phyloP scores from a whole-genome alignment of 2,113 vertebrate species.

The Ovibos moschatus region DNA sequence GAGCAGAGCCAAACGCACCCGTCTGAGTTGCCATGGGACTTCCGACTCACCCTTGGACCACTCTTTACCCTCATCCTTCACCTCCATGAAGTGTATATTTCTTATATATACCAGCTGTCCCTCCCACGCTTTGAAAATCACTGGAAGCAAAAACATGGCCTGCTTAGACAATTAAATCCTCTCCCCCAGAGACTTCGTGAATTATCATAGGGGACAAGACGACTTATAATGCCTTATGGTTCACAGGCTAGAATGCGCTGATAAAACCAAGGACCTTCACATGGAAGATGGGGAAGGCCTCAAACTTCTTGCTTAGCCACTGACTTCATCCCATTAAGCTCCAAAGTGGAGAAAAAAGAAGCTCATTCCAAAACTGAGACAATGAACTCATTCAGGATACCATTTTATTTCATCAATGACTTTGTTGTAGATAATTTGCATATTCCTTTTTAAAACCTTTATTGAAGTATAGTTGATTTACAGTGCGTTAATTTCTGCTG shows the following conservation, averaged over 20 bases:
- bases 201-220: background rate
- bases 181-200: background rate
- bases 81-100: background rate
- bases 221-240: too few species aligned
- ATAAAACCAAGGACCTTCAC: background rate
- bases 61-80: background rate
- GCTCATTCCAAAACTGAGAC: background rate
- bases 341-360: background rate
- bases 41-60: background rate
- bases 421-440: background rate
- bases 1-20: fast-evolving
- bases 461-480: background rate
- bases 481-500: background rate
- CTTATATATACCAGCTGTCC: background rate
- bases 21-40: background rate
- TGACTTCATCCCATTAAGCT: background rate
- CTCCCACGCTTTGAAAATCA: background rate
- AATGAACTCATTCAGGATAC: background rate
- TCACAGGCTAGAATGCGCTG: background rate
- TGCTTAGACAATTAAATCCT: background rate
- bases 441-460: background rate
- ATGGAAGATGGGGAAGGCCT: background rate
- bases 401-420: background rate
- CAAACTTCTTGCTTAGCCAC: background rate
- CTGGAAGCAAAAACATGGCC: background rate